These are phyloP conservation scores for Pangasianodon gigas DNA, from an alignment of 2,113 vertebrate genomes.

Conservation along the genomic window DNA sequence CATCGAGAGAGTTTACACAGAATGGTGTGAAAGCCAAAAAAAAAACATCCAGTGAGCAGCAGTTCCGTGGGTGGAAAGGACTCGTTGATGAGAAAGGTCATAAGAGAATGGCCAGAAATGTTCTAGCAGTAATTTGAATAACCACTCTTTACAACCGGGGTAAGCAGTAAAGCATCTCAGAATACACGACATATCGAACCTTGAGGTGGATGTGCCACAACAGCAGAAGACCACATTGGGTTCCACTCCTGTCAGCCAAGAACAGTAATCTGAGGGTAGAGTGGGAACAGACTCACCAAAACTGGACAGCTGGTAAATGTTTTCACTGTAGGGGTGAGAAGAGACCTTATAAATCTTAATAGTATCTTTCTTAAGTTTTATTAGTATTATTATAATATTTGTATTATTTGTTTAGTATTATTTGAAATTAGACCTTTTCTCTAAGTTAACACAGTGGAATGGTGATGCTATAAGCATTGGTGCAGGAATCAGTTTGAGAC, in stretches of 20 bases:
- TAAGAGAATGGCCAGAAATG: neutral
- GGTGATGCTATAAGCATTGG: neutral
- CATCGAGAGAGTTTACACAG: neutral
- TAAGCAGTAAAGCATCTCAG: neutral
- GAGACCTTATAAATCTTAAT: neutral
- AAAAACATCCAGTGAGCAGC: neutral
- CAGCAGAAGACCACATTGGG: neutral
- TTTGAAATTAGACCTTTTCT: neutral
- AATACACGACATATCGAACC: neutral
- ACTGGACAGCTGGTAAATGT: neutral
- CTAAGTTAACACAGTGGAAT: neutral
- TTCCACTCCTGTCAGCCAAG: neutral
- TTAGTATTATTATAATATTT: no score
- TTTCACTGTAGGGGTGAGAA: neutral
- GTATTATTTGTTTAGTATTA: no score
- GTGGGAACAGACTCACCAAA: neutral
- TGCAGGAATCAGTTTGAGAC: neutral
- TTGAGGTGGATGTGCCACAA: neutral
- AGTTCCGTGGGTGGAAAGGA: neutral
- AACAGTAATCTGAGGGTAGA: neutral
- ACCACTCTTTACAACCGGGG: neutral
- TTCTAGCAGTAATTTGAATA: neutral
- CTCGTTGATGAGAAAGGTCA: neutral
- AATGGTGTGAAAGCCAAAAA: neutral
- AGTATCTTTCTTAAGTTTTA: neutral